Percentiles rank a stretch among this genome's conserved stretches.
Conservation (phyloP, 2,113 vertebrate genomes). For the Halichoeres trimaculatus region DNA sequence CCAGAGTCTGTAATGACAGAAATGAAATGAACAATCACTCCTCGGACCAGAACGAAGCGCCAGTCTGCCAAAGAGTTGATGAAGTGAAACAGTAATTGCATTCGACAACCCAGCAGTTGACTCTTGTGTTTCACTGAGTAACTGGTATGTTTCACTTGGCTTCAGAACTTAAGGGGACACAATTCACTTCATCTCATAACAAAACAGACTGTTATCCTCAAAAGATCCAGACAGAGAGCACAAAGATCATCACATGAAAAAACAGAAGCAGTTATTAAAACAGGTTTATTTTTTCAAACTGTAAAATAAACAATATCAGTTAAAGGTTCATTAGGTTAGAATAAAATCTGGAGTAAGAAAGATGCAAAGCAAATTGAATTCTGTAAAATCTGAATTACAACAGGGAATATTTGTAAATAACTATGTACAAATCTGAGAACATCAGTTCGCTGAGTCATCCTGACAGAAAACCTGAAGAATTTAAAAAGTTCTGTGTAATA, state of each 20-base stretch:
- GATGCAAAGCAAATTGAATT: constrained; percentile 45
- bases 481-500: not conserved
- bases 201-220: not conserved
- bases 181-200: not conserved
- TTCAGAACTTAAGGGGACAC: not conserved
- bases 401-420: constrained; percentile 30
- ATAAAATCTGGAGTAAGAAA: constrained; percentile 76
- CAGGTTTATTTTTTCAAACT: constrained; percentile 71
- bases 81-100: constrained; percentile 16
- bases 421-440: constrained; percentile 41
- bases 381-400: constrained; percentile 69
- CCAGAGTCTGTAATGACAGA: no score
- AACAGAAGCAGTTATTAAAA: constrained; percentile 45
- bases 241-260: not conserved
- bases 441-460: constrained; percentile 17
- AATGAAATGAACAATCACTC: no score
- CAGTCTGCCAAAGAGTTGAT: not conserved
- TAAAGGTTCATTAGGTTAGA: constrained; percentile 59
- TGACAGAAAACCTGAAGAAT: constrained; percentile 19
- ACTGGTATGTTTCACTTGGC: not conserved
- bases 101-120: constrained; percentile 3
- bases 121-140: constrained; percentile 9
- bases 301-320: constrained; percentile 65
- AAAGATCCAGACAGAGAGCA: not conserved
- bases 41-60: not conserved